A percentile compares a stretch with the other conserved stretches of the same genome.
Conservation (phyloP, 1,140 invertebrate genomes). For the Myzus persicae region DNA sequence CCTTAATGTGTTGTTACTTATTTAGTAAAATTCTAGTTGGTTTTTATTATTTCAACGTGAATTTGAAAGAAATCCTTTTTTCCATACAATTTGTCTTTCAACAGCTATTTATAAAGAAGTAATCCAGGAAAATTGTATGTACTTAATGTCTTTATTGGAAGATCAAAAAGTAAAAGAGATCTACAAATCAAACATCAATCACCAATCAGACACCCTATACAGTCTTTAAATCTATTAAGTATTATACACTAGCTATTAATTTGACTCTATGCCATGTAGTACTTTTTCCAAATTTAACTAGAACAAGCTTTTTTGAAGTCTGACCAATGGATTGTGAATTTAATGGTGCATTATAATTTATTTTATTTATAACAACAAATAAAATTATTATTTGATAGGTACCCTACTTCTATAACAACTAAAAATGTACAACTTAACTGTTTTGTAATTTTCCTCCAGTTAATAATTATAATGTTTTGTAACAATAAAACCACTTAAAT, state of each 20-base stretch:
- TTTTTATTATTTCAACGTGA: not conserved
- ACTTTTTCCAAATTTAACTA: not conserved
- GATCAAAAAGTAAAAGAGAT: not conserved
- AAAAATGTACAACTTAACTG: not conserved
- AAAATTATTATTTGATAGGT: no score
- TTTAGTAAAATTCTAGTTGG: constrained; percentile 1
- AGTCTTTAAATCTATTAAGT: not conserved
- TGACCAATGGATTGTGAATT: not conserved
- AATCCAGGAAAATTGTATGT: not conserved
- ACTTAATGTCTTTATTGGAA: not conserved
- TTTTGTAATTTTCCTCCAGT: not conserved
- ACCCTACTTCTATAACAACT: no score
- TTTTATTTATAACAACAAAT: not conserved
- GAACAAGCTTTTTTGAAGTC: not conserved
- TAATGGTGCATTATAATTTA: not conserved
- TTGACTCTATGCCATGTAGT: not conserved
- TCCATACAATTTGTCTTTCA: not conserved
- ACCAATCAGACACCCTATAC: not conserved
- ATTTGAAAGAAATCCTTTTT: not conserved
- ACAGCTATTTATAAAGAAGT: not conserved
- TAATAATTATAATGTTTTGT: not conserved
- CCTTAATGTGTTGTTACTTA: constrained; percentile 36
- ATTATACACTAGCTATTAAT: not conserved
- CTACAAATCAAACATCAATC: not conserved
- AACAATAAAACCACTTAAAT: not conserved